Evolutionary conservation across 2,797 vertebrate species (phyloP).

Genomic region (Parauchenoglanis ngamensis): DNA sequence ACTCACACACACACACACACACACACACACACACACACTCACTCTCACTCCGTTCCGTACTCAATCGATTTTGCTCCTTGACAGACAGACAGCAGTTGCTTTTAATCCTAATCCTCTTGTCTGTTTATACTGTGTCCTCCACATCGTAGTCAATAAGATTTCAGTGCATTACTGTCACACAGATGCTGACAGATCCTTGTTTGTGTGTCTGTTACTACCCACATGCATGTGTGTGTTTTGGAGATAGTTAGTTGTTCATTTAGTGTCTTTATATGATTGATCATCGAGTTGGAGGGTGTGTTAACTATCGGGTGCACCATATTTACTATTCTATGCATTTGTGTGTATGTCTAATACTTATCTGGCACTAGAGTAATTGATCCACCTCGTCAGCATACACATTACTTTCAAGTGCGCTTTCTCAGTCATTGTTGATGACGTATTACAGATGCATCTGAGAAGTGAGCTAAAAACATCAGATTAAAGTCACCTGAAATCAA

Average conservation of each 20-base stretch:
- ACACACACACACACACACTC: neutral
- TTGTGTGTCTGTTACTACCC: constrained; percentile 25
- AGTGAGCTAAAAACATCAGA: neutral
- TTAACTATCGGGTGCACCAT: neutral
- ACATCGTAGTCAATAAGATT: constrained; percentile 58
- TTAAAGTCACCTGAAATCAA: neutral
- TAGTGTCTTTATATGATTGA: neutral
- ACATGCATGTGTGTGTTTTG: constrained; percentile 6
- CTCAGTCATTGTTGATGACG: neutral
- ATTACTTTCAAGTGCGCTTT: neutral
- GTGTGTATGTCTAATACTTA: neutral
- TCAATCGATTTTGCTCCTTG: constrained; percentile 55
- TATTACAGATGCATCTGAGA: neutral
- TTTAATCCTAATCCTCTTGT: constrained; percentile 63
- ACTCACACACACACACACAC: neutral
- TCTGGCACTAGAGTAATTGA: neutral
- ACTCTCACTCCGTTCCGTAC: constrained; percentile 36
- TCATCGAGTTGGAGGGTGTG: neutral
- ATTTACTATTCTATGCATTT: neutral
- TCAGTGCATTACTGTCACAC: constrained; percentile 57
- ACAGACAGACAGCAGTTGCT: constrained; percentile 57
- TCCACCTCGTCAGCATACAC: neutral
- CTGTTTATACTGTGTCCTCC: constrained; percentile 60
- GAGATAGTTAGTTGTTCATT: constrained; percentile 31
- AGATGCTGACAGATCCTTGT: constrained; percentile 47